phyloP scores from a whole-genome alignment of 2,888 invertebrate species.

The Xylota segnis region DNA sequence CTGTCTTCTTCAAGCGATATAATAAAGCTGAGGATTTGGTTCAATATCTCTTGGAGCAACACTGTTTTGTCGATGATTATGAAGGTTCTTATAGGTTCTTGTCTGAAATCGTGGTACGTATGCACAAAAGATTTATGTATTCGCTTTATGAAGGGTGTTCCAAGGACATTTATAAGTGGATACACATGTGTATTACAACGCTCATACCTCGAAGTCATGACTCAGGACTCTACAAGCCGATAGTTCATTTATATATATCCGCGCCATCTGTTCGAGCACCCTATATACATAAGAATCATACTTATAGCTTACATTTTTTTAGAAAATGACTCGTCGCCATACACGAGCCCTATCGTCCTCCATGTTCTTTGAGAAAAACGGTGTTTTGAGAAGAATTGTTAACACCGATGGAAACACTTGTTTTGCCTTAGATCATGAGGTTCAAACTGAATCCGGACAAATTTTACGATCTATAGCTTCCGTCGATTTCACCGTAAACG shows the following conservation, averaged over 20 bases:
- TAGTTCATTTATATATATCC: too few species aligned
- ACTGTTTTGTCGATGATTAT: background rate
- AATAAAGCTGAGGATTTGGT: constrained; percentile 7
- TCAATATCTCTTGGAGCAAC: constrained; percentile 22
- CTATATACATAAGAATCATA: background rate
- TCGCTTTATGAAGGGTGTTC: too few species aligned
- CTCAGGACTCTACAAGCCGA: too few species aligned
- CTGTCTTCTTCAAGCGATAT: constrained; percentile 8
- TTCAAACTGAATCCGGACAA: background rate
- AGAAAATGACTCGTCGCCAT: constrained; percentile 29
- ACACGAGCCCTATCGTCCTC: constrained; percentile 8
- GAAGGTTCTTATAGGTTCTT: constrained; percentile 24
- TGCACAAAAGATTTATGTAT: background rate
- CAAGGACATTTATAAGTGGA: too few species aligned
- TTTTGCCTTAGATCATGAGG: background rate
- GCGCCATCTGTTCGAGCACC: background rate
- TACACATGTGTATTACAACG: too few species aligned
- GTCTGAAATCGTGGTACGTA: constrained; percentile 25
- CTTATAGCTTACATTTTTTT: background rate
- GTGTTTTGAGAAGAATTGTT: background rate
- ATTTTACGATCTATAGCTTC: background rate
- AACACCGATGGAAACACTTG: background rate
- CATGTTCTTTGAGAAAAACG: constrained; percentile 22
- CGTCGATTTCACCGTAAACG: background rate
- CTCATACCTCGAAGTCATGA: too few species aligned